Evolutionary conservation across 2,888 invertebrate genomes (phyloP).

Genomic region (Flexamia atlantica): DNA sequence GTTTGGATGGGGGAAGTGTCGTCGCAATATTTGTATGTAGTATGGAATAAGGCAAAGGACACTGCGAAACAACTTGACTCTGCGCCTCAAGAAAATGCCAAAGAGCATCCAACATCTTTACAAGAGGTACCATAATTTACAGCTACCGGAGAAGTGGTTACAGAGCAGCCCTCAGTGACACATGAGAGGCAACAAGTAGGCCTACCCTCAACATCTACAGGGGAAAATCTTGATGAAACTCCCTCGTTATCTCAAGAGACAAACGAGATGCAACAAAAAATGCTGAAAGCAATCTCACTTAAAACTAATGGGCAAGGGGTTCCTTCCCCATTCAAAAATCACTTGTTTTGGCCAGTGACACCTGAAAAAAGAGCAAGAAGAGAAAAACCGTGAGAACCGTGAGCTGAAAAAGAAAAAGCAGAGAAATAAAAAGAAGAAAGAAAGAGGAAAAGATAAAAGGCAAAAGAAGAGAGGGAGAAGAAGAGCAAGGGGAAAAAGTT

Average conservation of each 20-base stretch:
- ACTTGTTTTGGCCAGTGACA: slow-evolving; percentile 38
- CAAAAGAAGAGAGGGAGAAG: neutral
- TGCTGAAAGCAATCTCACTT: slow-evolving; percentile 15
- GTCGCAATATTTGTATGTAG: slow-evolving; percentile 6
- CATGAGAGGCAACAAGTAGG: no score
- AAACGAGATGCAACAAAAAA: no score
- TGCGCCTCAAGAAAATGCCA: no score
- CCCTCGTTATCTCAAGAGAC: neutral
- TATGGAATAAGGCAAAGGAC: slow-evolving; percentile 39
- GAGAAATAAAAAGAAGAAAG: slow-evolving; percentile 1
- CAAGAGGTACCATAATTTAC: no score
- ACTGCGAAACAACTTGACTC: no score
- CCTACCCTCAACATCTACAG: slow-evolving; percentile 21
- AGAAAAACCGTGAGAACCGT: neutral
- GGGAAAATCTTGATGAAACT: neutral
- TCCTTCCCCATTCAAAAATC: slow-evolving; percentile 43
- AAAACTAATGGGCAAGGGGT: slow-evolving; percentile 29
- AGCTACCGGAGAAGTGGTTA: no score
- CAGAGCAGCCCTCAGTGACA: no score
- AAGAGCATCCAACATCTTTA: no score
- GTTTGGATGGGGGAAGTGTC: neutral
- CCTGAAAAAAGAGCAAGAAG: slow-evolving; percentile 6
- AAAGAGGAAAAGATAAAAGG: neutral
- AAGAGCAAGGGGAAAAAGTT: neutral
- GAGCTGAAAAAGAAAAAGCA: neutral